phyloP scores from a whole-genome alignment of 64 coral and sea anemone species.

The Montipora capricornis region DNA sequence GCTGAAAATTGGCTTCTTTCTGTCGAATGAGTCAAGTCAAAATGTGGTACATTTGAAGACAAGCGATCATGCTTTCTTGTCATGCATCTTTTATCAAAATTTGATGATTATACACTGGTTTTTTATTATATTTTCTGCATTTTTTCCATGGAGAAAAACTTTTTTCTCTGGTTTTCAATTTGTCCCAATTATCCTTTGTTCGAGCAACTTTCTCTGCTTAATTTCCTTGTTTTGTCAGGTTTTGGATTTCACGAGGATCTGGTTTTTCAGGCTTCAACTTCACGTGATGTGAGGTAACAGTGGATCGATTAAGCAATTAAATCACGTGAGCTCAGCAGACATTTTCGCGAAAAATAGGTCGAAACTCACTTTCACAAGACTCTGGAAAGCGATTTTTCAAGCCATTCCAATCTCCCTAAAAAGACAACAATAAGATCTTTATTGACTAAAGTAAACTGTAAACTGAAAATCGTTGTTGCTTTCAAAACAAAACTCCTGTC shows the following conservation, averaged over 20 bases:
- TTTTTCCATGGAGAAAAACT: neutral
- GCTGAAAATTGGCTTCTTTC: neutral
- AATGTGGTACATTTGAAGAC: neutral
- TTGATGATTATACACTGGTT: neutral
- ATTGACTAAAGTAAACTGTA: neutral
- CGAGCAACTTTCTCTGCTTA: neutral
- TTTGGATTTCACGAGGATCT: neutral
- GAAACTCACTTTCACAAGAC: neutral
- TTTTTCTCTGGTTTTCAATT: neutral
- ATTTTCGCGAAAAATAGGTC: neutral
- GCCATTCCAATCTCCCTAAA: neutral
- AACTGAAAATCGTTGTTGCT: neutral
- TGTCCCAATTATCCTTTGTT: slow-evolving; percentile 31
- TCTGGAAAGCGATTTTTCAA: too few relatives aligned
- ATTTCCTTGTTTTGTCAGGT: neutral
- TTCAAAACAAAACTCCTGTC: neutral
- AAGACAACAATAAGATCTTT: neutral
- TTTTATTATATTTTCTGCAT: neutral
- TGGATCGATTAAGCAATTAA: neutral
- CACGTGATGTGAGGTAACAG: neutral
- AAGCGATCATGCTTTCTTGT: neutral
- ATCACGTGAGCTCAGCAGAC: neutral
- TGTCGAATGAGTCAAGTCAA: neutral
- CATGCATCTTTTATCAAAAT: neutral
- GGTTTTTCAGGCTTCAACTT: neutral